Base-by-base conservation (phyloP, 2,113 vertebrate species). In the Silurus glanis region DNA sequence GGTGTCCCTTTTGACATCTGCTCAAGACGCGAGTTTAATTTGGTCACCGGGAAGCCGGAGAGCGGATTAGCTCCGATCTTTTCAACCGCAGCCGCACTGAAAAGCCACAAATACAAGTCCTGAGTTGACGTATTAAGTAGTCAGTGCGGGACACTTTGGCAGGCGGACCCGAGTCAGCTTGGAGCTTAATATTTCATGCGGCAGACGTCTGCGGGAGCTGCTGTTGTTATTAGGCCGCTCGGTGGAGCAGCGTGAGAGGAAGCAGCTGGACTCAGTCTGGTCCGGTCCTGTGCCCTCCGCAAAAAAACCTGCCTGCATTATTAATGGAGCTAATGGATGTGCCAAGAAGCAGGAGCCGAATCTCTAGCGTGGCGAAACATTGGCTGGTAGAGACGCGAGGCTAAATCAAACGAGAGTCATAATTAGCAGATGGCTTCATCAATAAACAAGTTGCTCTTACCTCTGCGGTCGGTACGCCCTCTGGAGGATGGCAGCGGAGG, bases 381-480 rank as follows among this genome's bases (percentile, higher is more conserved):
- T 83, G 90, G 76, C 84, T 78, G 88, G 93, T 93, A 91, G 89
- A 91, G 90, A 90, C 88, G 90, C 85, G 89, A 90, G 91, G 90
- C 92, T 94, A 91, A 95, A 94, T 94, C 94, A 94, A 45, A 93
- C 91, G 91, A 91, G 76, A 12, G 64, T 89, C 93, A 92, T 93
- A 92, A 94, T 94, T 94, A 94, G 92, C 92, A 88, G 89, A 90
- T 92, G 93, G 90, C 93, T 91, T 93, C 28, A 28, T 72, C 71
- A 87, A 55, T 84, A 56, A 83, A 87, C 51, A 62, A 85, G 76
- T 14, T 79, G 72, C 61, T 91, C 96, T 97, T 93, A 99, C 98
- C 97, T 99, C 97, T 0, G 98, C 96, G 0, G 96, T 95, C 62
- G 98, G 98, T 87, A 99, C 95, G 85, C 97, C 98, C 92, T 99